Conservation (phyloP, 2,888 invertebrate species). For the Philonicus albiceps region DNA sequence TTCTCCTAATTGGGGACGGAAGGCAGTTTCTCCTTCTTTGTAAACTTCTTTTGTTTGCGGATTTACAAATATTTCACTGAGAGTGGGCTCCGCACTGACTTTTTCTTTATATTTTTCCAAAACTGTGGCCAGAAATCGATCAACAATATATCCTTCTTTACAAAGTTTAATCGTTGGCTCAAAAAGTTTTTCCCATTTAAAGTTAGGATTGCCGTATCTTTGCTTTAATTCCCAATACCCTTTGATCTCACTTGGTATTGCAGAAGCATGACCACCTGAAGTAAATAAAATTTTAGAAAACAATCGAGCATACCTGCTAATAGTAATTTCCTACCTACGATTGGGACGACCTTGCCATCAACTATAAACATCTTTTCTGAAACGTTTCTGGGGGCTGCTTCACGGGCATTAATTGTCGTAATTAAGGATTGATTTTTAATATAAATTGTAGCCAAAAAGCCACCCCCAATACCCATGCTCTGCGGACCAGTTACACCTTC, state of each 20-base stretch:
- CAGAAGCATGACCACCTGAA: constrained; percentile 67
- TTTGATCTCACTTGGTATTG: constrained; percentile 88
- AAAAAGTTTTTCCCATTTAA: constrained; percentile 79
- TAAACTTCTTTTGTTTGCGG: constrained; percentile 66
- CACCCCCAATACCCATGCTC: constrained; percentile 89
- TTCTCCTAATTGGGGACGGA: constrained; percentile 70
- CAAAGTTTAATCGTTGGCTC: constrained; percentile 81
- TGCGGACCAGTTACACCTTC: constrained; percentile 85
- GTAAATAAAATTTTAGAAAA: too few relatives aligned
- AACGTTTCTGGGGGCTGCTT: constrained; percentile 77
- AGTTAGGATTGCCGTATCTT: constrained; percentile 72
- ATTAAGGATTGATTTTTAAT: constrained; percentile 68
- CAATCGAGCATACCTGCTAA: too few relatives aligned
- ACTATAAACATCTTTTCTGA: constrained; percentile 73
- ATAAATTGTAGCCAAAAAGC: constrained; percentile 86
- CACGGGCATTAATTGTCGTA: constrained; percentile 76
- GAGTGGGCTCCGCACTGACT: constrained; percentile 69
- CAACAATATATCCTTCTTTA: constrained; percentile 74
- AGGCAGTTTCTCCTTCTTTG: constrained; percentile 72
- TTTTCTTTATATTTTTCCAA: constrained; percentile 64
- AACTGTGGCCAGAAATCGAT: constrained; percentile 70
- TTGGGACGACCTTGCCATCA: constrained; percentile 57
- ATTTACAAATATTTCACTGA: constrained; percentile 70
- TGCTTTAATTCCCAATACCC: constrained; percentile 84
- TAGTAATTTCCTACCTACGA: neutral